A percentile compares a stretch with the other conserved stretches of the same genome.
Evolutionary conservation across 2,888 invertebrate species (phyloP).

Genomic region (Tipula confusa): DNA sequence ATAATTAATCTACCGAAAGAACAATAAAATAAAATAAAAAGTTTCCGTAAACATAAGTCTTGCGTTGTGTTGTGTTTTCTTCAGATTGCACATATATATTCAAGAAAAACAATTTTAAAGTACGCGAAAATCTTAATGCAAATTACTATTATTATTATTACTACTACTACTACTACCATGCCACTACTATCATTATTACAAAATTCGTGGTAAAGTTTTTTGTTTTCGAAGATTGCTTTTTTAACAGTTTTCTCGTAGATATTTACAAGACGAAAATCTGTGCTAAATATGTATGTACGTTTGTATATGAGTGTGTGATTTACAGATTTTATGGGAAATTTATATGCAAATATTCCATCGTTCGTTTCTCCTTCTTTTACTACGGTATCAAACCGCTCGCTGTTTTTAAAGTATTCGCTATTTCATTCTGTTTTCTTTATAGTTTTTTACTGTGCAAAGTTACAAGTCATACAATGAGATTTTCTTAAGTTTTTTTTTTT

Average conservation of each 20-base stretch:
- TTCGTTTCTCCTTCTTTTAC: background rate
- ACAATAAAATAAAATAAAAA: constrained; percentile 20
- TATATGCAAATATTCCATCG: background rate
- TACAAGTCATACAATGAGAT: background rate
- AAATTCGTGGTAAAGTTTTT: constrained; percentile 17
- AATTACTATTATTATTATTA: background rate
- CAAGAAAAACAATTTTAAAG: background rate
- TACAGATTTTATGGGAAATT: constrained; percentile 3
- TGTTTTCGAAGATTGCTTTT: background rate
- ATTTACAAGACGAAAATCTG: background rate
- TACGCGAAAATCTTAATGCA: background rate
- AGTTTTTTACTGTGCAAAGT: background rate
- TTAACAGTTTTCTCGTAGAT: background rate
- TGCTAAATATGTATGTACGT: background rate
- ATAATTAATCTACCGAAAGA: constrained; percentile 20
- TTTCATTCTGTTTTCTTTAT: background rate
- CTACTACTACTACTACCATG: background rate
- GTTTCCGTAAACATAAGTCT: background rate
- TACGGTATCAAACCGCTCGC: background rate
- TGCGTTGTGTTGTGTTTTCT: constrained; percentile 25
- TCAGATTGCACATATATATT: background rate
- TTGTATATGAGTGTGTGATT: background rate
- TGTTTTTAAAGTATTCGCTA: background rate
- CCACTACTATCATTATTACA: background rate
- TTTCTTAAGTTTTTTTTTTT: background rate